Evolutionary conservation across 2,888 invertebrate species (phyloP), one percentile per base, ranked within the genome.

Genomic region (Cremastinae sp.): DNA sequence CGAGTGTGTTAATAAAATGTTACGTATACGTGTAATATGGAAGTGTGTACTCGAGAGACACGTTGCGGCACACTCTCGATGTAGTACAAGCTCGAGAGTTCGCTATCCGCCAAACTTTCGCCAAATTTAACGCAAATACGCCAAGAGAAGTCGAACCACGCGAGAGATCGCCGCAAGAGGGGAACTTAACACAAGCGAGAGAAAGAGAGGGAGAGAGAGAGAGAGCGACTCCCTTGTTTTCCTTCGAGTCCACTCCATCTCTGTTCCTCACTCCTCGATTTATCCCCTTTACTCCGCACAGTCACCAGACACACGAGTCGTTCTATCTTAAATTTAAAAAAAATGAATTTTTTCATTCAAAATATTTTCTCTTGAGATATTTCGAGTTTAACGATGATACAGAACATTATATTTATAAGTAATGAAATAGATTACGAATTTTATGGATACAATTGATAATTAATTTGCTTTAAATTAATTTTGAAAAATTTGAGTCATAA

Each of bases 91-190:
- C 71, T 43, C 51, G 66, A 73, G 76, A 73, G 73, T 76, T 73
- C 64, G 58, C 64, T 55, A 69, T 77, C 83, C 83, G 82, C 81
- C 80, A 78, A 85, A 86, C 82, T 84, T 85, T 85, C 83, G 81
- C 84, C 84, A 82, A 86, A 85, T 83, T 83, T 82, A 82, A 82
- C 80, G 79, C 82, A 81, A 84, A 84, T 81, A 83, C 82, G 80
- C 37, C 45, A 72, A 81, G 72, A 72, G 68, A 72, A 78, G 59
- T 74, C 56, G 70, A 73, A 56, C 59, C 55, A 53, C 61, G 55
- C 64, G 66, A 53, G 70, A 58, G 70, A 59, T 58, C 20, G 35
- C 49, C 73, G 14, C 18, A 43, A 39, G 41, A 35, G 61, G 49
- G 49, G 28, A 35, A 37, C 35, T 35, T 8, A 22, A 45, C 47